Conservation (phyloP, 2,113 vertebrate species). For the Istiophorus platypterus region DNA sequence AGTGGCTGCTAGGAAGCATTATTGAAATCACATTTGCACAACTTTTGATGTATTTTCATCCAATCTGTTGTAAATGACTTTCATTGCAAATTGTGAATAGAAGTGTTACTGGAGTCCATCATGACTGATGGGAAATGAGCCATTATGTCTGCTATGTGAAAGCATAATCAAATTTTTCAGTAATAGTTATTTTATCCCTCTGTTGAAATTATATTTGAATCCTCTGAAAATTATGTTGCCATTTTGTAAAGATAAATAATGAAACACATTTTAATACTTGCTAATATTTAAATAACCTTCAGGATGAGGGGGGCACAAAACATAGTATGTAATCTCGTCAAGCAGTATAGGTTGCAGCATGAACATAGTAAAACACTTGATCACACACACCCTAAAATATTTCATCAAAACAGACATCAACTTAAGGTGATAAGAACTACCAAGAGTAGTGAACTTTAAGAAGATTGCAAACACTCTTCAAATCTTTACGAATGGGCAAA, state of each 20-base stretch:
- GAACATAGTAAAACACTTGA: neutral
- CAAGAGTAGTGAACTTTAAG: neutral
- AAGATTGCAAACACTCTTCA: neutral
- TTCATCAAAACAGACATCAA: neutral
- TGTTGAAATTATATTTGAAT: constrained; percentile 13
- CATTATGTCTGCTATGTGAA: neutral
- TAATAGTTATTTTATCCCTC: neutral
- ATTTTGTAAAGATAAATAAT: neutral
- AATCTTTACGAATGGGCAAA: too few species aligned
- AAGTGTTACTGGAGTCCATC: neutral
- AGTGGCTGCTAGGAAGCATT: neutral
- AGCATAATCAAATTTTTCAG: constrained; percentile 4
- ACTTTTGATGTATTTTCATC: neutral
- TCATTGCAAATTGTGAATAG: neutral
- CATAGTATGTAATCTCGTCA: neutral
- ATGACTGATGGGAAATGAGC: neutral
- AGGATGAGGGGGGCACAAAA: too few species aligned
- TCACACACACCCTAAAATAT: too few species aligned
- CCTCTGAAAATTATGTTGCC: neutral
- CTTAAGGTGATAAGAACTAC: neutral
- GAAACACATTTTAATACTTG: constrained; percentile 1
- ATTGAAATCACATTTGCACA: constrained; percentile 41
- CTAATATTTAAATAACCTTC: too few species aligned
- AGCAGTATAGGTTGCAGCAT: neutral
- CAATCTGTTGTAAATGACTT: neutral